Evolutionary conservation across 1,140 invertebrate genomes (phyloP), one percentile per base, ranked within the genome.

Genomic region (Pararge aegeria): DNA sequence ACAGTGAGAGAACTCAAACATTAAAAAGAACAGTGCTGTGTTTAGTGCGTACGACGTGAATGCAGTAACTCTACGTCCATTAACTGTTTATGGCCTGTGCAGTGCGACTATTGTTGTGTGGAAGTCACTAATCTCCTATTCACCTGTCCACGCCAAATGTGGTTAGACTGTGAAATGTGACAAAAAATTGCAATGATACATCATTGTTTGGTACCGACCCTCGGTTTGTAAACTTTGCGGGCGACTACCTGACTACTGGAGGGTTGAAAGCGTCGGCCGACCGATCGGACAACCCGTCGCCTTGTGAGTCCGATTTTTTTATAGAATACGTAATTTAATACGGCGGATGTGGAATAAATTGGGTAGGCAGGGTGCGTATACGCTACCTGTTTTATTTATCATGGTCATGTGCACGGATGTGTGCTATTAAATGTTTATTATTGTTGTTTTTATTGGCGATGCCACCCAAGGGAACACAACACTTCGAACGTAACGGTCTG

Each of bases 331-430:
- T 86, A 83, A 83, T 83, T 76, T 80, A 81, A 89, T 89, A 83
- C 80, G 70, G 53, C 80, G 83, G 85, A 88, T 88, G 85, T 85
- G 78, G 74, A 83, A 84, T 86, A 83, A 86, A 87, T 87, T 88
- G 83, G 81, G 78, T 84, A 87, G 73, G 62, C 74, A 78, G 78
- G 82, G 81, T 87, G 83, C 75, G 74, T 76, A 83, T 63, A 65
- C 50, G 83, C 86, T 89, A 89, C 86, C 83, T 89, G 83, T 87
- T 86, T 89, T 86, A 68, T 77, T 68, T 63, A 66, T 51, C 48
- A 70, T 66, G 48, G 61, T 68, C 68, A 75, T 82, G 71, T 78
- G 70, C 52, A 55, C 68, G 72, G 62, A 73, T 76, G 63, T 52
- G 56, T 70, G 68, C 38, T 53, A 66, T 68, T 66, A 63, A 55